phyloP scores from a whole-genome alignment of 2,888 invertebrate species.

The Coenonympha arcania region DNA sequence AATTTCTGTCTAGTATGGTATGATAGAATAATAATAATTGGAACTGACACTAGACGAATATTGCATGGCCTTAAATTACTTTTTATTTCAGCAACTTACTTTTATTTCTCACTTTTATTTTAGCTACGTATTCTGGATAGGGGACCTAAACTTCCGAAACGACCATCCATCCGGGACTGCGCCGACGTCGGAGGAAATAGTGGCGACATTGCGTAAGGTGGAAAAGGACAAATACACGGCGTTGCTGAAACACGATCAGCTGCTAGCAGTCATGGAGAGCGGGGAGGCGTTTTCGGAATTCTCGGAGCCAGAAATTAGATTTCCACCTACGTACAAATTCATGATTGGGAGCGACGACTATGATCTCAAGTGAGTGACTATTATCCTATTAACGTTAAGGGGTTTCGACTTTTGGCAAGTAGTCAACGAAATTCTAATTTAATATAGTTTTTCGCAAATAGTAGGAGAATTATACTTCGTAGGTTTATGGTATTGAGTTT shows the following conservation, averaged over 20 bases:
- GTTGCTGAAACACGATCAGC: slow-evolving; percentile 84
- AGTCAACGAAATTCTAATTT: too few species aligned
- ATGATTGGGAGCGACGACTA: slow-evolving; percentile 82
- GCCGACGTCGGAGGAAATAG: slow-evolving; percentile 79
- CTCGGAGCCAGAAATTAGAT: slow-evolving; percentile 80
- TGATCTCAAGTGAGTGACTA: slow-evolving; percentile 81
- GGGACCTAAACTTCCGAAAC: slow-evolving; percentile 90
- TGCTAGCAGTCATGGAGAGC: slow-evolving; percentile 78
- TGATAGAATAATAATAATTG: too few species aligned
- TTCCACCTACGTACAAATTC: slow-evolving; percentile 92
- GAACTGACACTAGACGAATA: too few species aligned
- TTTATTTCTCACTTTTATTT: too few species aligned
- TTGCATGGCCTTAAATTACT: too few species aligned
- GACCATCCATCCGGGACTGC: slow-evolving; percentile 76
- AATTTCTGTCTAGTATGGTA: too few species aligned
- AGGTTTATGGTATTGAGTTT: too few species aligned
- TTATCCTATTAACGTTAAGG: too few species aligned
- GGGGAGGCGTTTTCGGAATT: slow-evolving; percentile 90
- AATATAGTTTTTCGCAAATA: too few species aligned
- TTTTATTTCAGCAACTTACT: too few species aligned
- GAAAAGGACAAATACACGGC: slow-evolving; percentile 78
- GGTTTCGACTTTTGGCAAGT: too few species aligned
- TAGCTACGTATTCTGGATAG: slow-evolving; percentile 93
- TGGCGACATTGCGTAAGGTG: slow-evolving; percentile 74
- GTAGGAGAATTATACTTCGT: too few species aligned